Base-by-base conservation (phyloP, 2,888 invertebrate species). In the Eupithecia tripunctaria region DNA sequence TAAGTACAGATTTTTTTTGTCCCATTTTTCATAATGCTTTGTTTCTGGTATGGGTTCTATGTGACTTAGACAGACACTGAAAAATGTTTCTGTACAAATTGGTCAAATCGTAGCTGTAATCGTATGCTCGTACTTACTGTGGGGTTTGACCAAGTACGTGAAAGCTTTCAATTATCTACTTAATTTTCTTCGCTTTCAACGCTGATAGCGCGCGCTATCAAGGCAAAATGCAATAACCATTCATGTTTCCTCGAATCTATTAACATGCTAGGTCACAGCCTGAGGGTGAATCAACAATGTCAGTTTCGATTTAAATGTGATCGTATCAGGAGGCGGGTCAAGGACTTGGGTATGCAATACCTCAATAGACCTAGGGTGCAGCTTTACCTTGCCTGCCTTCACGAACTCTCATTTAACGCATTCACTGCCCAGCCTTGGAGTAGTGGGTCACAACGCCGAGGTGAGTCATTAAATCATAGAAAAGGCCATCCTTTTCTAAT, bases 301-400 rank as follows among this genome's bases (percentile, higher is more conserved):
- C 14, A 59, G 41, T 41, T 64, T 51, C 72, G 66, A 78, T 75
- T 70, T 63, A 68, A 70, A 67, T 67, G 68, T 59, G 56, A 74
- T 78, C 70, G 64, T 63, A 75, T 66, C 73, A 65, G 51, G 70
- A 75, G 68, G 70, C 68, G 71, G 77, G 77, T 76, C 79, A 79
- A 79, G 79, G 79, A 73, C 66, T 60, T 69, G 68, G 65, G 67
- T 6, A 70, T 27, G 32, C 38, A 60, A 29, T 60, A 59, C 59
- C 51, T 10, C 25, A 4, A 14, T 21, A 18, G 27, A 60, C 29
- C 60, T 60, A 60, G 18, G 21, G 51, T 56, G 25, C 25, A 56
- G 56, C 25, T 56, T 56, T 4, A 56, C 56, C 56, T 56, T 56
- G n/a, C n/a, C 43, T 51, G 56, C 25, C 21, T 25, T 21, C 51